A percentile compares a stretch with the other conserved stretches of the same genome.
Conservation (phyloP, 2,113 vertebrate species). For the Dasyornis broadbenti region DNA sequence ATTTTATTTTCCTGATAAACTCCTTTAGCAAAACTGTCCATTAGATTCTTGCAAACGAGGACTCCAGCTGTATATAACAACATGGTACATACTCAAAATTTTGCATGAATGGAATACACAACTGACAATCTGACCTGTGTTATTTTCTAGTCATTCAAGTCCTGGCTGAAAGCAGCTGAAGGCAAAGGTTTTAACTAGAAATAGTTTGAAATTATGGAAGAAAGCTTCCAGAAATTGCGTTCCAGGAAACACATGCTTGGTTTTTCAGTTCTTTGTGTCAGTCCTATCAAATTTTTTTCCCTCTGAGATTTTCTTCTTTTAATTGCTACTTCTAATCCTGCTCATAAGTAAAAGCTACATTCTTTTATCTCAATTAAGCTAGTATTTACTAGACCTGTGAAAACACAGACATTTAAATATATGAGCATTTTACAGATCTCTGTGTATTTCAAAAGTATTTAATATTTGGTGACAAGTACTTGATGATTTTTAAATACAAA, state of each 20-base stretch:
- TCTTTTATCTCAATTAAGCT: not conserved
- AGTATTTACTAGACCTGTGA: not conserved
- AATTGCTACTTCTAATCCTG: not conserved
- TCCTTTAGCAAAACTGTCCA: not conserved
- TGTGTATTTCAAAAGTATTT: not conserved
- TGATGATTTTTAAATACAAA: not conserved
- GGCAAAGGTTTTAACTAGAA: not conserved
- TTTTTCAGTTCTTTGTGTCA: not conserved
- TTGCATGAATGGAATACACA: not conserved
- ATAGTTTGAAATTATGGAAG: not conserved
- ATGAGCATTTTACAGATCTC: not conserved
- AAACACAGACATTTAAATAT: not conserved
- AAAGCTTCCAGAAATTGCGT: not conserved
- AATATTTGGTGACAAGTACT: not conserved
- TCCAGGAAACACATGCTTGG: not conserved
- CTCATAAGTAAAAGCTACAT: not conserved
- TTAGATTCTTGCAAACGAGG: not conserved
- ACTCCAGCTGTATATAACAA: not conserved
- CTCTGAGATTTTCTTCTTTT: not conserved
- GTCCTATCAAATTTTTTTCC: not conserved
- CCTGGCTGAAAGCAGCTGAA: not conserved
- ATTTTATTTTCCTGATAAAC: not conserved
- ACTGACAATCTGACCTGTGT: not conserved
- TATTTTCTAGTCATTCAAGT: not conserved
- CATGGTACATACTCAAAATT: not conserved